Base-by-base conservation (phyloP, 2,113 vertebrate genomes). In the Phoxinus phoxinus region DNA sequence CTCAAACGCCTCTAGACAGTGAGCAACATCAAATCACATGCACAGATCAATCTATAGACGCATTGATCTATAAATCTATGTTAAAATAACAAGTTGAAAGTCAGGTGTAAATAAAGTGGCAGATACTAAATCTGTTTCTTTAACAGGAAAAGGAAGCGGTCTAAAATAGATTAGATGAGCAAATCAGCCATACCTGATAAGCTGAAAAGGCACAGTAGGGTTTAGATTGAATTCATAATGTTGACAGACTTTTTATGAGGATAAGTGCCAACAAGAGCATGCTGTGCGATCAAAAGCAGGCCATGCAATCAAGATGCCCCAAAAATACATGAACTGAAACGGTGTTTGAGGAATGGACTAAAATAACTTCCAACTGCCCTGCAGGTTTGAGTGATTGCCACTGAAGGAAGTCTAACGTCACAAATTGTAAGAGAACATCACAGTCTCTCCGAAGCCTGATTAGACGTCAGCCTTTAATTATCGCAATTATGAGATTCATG, bases 271-370 rank as follows among this genome's bases (percentile, higher is more conserved):
- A 30, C 37, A 81, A 67, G 37, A 30, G 30, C 76, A 80, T 67
- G 79, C 59, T 81, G 59, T 21, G 37, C 41, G 0, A 67, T 81
- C 41, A 67, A 81, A 81, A 81, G 41, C 79, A 81, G 79, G 79
- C 41, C 79, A 48, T 32, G 25, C 25, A 27, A 65, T 61, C 59
- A 67, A 48, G 58, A 65, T 15, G 35, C 2, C 41, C 59, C 79
- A 11, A 48, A 81, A 67, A 81, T 67, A 67, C 58, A 80, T 44
- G 35, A 27, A 63, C 58, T 67, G 41, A 81, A 81, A 65, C 41
- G 3, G 27, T 4, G 23, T 51, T 53, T 82, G 63, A 69, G 80
- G 5, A 69, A 32, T 48, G 30, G 80, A 48, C 44, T 69, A 82
- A 82, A 82, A 82, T 82, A 69, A 69, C 59, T 82, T 69, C 41